Evolutionary conservation across 2,888 invertebrate species (phyloP).

Genomic region (Mystacides longicornis): DNA sequence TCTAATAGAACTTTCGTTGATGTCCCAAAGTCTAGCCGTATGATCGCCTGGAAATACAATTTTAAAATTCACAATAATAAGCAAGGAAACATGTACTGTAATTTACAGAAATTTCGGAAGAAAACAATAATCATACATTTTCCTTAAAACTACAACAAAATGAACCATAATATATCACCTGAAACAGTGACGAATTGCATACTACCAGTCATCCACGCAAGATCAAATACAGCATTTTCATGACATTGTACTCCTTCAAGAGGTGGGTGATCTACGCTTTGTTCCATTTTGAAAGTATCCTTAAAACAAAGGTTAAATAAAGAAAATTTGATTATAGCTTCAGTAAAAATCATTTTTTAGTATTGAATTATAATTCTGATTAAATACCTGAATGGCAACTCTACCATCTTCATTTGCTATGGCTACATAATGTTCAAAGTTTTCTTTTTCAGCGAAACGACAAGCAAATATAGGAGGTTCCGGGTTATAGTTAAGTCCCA

Average conservation of each 20-base stretch:
- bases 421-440: slow-evolving; percentile 65
- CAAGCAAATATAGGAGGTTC: slow-evolving; percentile 75
- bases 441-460: slow-evolving; percentile 62
- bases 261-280: slow-evolving; percentile 36
- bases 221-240: slow-evolving; percentile 82
- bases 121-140: too few relatives aligned
- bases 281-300: slow-evolving; percentile 40
- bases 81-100: too few relatives aligned
- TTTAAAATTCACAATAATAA: too few relatives aligned
- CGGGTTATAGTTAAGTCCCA: slow-evolving; percentile 48
- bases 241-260: slow-evolving; percentile 57
- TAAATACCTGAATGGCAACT: slow-evolving; percentile 58
- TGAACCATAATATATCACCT: too few relatives aligned
- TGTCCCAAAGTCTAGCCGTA: slow-evolving; percentile 72
- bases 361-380: too few relatives aligned
- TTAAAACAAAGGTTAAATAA: slow-evolving; percentile 34
- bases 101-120: too few relatives aligned
- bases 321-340: not conserved
- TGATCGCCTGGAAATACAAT: slow-evolving; percentile 68
- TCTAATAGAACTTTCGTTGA: slow-evolving; percentile 45
- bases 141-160: too few relatives aligned
- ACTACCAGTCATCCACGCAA: slow-evolving; percentile 75
- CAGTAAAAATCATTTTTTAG: not conserved
- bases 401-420: slow-evolving; percentile 83
- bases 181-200: slow-evolving; percentile 78